These are phyloP conservation scores for Mantis religiosa DNA, from an alignment of 2,888 invertebrate genomes.

Conservation along the genomic window DNA sequence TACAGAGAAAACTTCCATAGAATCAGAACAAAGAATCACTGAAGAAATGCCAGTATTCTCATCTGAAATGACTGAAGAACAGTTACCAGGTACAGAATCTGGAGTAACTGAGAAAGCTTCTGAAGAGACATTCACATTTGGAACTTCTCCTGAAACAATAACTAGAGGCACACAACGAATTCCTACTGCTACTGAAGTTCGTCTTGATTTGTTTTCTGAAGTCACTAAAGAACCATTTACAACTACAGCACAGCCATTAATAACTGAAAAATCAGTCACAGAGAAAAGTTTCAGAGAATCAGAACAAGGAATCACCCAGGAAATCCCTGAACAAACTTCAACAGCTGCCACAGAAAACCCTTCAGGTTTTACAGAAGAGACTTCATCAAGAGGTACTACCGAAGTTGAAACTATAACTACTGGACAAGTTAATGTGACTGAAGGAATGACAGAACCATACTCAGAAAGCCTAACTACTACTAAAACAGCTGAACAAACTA, in stretches of 20 bases:
- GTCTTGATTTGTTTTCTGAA: not conserved
- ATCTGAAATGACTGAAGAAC: not conserved
- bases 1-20: too few species aligned
- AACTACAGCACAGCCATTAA: not conserved
- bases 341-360: not conserved
- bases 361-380: slow-evolving; percentile 1
- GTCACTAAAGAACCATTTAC: not conserved
- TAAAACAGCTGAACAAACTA: not conserved
- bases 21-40: too few species aligned
- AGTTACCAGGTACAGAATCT: not conserved
- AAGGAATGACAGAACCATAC: not conserved
- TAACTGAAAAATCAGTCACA: too few species aligned
- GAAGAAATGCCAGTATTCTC: not conserved
- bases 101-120: not conserved
- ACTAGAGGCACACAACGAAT: not conserved
- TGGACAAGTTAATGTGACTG: not conserved
- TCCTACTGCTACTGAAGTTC: not conserved
- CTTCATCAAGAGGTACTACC: not conserved
- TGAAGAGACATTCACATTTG: not conserved
- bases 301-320: not conserved
- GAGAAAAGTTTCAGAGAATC: too few species aligned
- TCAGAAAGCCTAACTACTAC: not conserved
- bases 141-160: not conserved
- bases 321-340: not conserved
- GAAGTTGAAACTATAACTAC: not conserved